Base-by-base conservation (phyloP, 2,113 vertebrate species). In the Eubucco bourcierii region DNA sequence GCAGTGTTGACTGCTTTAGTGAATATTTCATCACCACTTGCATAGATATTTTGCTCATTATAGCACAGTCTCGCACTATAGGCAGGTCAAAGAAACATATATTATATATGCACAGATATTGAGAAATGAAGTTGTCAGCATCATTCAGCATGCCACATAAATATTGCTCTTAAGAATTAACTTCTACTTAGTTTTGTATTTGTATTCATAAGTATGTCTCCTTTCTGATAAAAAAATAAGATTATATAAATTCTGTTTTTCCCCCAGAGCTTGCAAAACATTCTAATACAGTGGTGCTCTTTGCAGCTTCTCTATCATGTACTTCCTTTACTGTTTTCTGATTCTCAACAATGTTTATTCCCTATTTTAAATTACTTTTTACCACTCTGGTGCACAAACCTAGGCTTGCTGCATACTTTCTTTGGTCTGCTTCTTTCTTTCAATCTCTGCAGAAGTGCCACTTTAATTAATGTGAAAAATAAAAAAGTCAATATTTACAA, bases 81-180 rank as follows among this genome's bases (percentile, higher is more conserved):
- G 68, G 47, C 78, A 94, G 91, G 89, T 94, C 89, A 94, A 85
- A 90, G 53, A 83, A 87, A 77, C 67, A 37, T 55, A 34, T 87
- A 63, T 78, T 89, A 70, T 75, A 82, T 85, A 92, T 90, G 75
- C 79, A 90, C 33, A 80, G 75, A 74, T 92, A 82, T 2, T 89
- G 95, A 93, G 73, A 94, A 96, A 96, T 90, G 67, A 89, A 93
- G 84, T 67, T 83, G 79, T 94, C 91, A 90, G 91, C 65, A 94
- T 94, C 72, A 85, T 87, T 94, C 75, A 75, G 67, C 67, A 46
- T 83, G 84, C 64, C 87, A 88, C 68, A 94, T 92, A 94, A 96
- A 94, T 96, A 96, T 94, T 94, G 94, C 89, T 80, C 61, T 92
- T 58, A 71, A 88, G 84, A 95, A 87, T 83, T 94, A 86, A 78